A percentile compares a stretch with the other conserved stretches of the same genome.
Evolutionary conservation across 2,113 vertebrate species (phyloP).

Genomic region (Platysternon megacephalum): DNA sequence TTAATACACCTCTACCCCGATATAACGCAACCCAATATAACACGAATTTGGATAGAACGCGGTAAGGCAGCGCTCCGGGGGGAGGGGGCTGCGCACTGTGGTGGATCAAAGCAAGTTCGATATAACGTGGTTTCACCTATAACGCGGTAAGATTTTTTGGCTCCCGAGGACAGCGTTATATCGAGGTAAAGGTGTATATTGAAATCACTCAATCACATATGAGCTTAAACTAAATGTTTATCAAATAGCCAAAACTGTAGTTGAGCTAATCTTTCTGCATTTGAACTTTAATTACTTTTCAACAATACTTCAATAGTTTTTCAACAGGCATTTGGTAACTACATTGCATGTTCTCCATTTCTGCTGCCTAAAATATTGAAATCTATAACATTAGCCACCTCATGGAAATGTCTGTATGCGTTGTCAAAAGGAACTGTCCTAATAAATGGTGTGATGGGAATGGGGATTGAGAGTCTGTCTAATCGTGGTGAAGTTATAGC

Average conservation of each 20-base stretch:
- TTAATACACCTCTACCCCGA: not conserved
- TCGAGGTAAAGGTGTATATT: no score
- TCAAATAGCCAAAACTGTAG: not conserved
- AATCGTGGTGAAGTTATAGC: not conserved
- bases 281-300: not conserved
- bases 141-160: no score
- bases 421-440: not conserved
- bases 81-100: no score
- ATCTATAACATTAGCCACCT: not conserved
- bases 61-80: no score
- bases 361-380: not conserved
- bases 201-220: not conserved
- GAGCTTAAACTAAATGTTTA: rapidly evolving
- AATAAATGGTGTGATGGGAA: not conserved
- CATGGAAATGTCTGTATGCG: not conserved
- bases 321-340: not conserved
- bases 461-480: rapidly evolving
- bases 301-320: not conserved
- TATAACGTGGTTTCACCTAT: no score
- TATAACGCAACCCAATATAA: no score
- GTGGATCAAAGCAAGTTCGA: no score
- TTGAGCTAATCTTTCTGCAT: not conserved
- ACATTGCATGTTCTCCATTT: not conserved
- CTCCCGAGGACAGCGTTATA: no score
- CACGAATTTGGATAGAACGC: no score